Percentiles rank a stretch among this genome's conserved stretches.
Evolutionary conservation across 2,888 invertebrate species (phyloP).

Genomic region (Rhamnusium bicolor): DNA sequence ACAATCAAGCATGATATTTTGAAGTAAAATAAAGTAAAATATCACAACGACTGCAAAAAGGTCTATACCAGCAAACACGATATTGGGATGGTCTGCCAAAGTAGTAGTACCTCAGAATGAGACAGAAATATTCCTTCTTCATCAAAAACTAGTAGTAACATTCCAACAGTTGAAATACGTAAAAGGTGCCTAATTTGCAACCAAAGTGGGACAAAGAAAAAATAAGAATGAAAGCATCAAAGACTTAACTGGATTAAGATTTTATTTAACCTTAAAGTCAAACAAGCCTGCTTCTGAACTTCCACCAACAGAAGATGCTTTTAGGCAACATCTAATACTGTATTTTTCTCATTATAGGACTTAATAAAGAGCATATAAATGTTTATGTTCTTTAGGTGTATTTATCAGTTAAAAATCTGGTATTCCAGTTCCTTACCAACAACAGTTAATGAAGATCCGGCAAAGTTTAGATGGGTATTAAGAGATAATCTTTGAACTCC

Average conservation of each 20-base stretch:
- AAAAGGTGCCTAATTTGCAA: background rate
- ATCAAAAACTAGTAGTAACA: background rate
- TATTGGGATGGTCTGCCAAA: background rate
- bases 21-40: background rate
- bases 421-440: background rate
- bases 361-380: background rate
- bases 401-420: too few species aligned
- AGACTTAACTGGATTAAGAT: background rate
- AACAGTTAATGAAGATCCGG: background rate
- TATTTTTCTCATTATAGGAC: background rate
- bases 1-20: too few species aligned
- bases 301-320: background rate
- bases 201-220: background rate
- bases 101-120: background rate
- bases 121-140: background rate
- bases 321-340: background rate
- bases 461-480: background rate
- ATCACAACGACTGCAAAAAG: background rate
- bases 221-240: background rate
- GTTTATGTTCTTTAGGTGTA: background rate
- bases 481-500: too few species aligned
- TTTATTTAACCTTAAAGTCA: background rate
- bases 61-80: background rate
- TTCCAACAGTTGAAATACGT: background rate
- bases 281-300: slow-evolving; percentile 9